Evolutionary conservation across 2,888 invertebrate species (phyloP), one percentile per base, ranked within the genome.

Genomic region (Agonum fuliginosum): DNA sequence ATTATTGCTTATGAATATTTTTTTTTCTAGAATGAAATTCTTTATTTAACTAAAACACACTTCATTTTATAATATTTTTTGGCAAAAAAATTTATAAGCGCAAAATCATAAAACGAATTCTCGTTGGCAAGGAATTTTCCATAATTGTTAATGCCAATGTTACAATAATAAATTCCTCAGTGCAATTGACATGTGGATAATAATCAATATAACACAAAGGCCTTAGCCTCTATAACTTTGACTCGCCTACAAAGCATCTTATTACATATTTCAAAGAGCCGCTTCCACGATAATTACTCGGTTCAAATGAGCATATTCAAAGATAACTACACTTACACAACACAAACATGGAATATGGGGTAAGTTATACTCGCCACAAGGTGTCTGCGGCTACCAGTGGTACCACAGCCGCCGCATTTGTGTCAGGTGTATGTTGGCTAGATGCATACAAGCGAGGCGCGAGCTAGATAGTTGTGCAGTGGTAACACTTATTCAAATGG

Each of bases 401-500:
- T n/a, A n/a, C n/a, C n/a, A n/a, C n/a, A n/a, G n/a, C n/a, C n/a
- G 54, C 54, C 54, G 22, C 24, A 48, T 6, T 48, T 20, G 19
- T 24, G 51, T 51, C 51, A 51, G 51, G 51, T 51, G 8, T 1
- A 37, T 37, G 51, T 20, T 51, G 10, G 24, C 51, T 20, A n/a
- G 20, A 20, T 24, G 24, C 51, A 51, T n/a, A 0, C 37, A 4
- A 4, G 20, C 51, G 2, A 12, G 51, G n/a, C n/a, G n/a, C n/a
- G 51, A 37, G 37, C 12, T 37, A 6, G 37, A 12, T 37, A 37
- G 37, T 37, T 12, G 37, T 51, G 51, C 24, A 22, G 51, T 51
- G 51, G 51, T 20, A 51, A 51, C 51, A 51, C 51, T 51, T 51
- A 51, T 51, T 51, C 51, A 51, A 51, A 51, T 51, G 51, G n/a